Evolutionary conservation across 2,113 vertebrate genomes (phyloP).

Genomic region (Todiramphus saurophagus): DNA sequence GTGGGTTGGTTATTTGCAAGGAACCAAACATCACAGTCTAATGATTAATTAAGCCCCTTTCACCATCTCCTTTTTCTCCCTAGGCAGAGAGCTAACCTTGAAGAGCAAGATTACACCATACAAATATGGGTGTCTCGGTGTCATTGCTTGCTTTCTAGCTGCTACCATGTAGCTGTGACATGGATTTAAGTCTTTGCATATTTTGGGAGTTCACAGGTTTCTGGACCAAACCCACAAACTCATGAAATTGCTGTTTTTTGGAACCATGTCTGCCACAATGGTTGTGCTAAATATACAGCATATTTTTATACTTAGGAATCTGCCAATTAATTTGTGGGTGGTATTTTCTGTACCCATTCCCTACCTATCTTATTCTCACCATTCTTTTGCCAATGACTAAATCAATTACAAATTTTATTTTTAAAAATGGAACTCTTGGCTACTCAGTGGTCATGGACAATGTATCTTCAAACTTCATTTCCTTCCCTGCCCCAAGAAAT

Average conservation of each 20-base stretch:
- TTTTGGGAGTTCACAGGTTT: neutral
- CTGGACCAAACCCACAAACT: neutral
- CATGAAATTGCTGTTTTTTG: neutral
- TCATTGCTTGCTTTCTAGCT: neutral
- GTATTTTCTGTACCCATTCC: neutral
- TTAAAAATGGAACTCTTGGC: neutral
- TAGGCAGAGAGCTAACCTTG: neutral
- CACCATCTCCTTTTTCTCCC: neutral
- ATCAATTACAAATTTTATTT: neutral
- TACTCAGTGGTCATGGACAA: neutral
- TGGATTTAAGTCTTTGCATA: neutral
- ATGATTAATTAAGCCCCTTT: neutral
- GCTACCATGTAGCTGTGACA: neutral
- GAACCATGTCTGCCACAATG: neutral
- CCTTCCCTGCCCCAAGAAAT: neutral
- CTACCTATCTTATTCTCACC: neutral
- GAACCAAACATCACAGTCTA: neutral
- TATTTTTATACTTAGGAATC: neutral
- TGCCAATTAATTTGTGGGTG: neutral
- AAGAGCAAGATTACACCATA: neutral
- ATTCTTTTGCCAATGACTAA: neutral
- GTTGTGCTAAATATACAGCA: neutral
- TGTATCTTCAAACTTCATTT: neutral
- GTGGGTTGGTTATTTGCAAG: neutral
- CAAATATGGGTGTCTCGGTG: fast-evolving